These are phyloP conservation scores for Pseudococcus longispinus DNA, from an alignment of 2,888 invertebrate species.

Conservation along the genomic window DNA sequence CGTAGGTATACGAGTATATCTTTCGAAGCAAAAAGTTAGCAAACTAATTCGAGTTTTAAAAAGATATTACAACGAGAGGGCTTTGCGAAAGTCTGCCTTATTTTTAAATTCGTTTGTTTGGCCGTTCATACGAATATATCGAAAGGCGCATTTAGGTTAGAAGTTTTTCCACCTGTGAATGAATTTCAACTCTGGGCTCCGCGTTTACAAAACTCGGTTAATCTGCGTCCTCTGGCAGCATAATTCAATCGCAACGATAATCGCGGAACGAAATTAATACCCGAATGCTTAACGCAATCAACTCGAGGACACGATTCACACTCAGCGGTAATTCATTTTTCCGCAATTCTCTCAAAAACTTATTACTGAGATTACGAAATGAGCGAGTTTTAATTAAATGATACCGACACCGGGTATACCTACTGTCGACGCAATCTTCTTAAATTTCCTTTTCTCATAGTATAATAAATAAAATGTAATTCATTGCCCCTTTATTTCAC, in stretches of 20 bases:
- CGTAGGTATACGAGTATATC: too few species aligned
- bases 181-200: background rate
- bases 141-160: background rate
- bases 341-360: background rate
- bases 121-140: background rate
- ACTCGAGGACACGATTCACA: background rate
- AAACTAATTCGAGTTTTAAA: background rate
- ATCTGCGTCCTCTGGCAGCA: background rate
- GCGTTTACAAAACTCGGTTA: background rate
- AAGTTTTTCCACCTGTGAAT: background rate
- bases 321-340: background rate
- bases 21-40: background rate
- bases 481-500: background rate
- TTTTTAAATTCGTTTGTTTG: too few species aligned
- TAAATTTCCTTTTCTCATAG: background rate
- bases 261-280: background rate
- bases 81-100: background rate
- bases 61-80: background rate
- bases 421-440: background rate
- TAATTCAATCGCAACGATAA: background rate
- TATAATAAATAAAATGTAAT: constrained; percentile 8
- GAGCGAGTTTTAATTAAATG: background rate
- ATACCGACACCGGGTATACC: background rate
- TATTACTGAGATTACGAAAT: background rate
- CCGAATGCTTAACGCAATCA: background rate